Evolutionary conservation across 1,140 invertebrate species (phyloP).

Genomic region (Apis florea): DNA sequence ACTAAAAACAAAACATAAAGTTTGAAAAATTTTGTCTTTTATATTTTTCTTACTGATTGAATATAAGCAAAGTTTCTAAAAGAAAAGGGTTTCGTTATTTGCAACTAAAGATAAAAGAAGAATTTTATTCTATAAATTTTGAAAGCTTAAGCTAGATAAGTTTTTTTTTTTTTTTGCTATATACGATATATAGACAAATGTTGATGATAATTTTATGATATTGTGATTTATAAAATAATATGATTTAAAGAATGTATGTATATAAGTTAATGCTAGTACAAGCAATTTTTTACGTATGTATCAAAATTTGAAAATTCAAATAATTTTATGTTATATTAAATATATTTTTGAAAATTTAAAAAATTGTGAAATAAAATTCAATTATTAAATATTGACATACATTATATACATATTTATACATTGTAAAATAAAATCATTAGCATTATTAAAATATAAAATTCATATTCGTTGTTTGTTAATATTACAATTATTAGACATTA

Average conservation of each 20-base stretch:
- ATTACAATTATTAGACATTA: background rate
- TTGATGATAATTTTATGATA: no score
- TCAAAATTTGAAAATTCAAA: no score
- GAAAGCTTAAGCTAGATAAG: no score
- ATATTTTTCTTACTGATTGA: no score
- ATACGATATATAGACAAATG: no score
- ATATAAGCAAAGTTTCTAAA: background rate
- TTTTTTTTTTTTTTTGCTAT: no score
- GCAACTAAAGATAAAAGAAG: background rate
- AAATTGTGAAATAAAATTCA: no score
- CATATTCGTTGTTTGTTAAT: background rate
- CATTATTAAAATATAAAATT: background rate
- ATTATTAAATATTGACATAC: background rate
- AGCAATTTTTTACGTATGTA: no score
- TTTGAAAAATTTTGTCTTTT: constrained; percentile 27
- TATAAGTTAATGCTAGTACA: no score
- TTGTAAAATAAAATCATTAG: background rate
- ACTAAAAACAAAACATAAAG: constrained; percentile 79
- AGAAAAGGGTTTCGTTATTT: background rate
- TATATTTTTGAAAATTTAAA: background rate
- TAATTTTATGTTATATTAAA: background rate
- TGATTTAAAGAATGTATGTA: no score
- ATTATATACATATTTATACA: background rate
- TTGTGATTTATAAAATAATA: background rate
- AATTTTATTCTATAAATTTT: background rate